These are phyloP conservation scores for Bombus balteatus DNA, from an alignment of 1,140 invertebrate genomes.

Conservation along the genomic window DNA sequence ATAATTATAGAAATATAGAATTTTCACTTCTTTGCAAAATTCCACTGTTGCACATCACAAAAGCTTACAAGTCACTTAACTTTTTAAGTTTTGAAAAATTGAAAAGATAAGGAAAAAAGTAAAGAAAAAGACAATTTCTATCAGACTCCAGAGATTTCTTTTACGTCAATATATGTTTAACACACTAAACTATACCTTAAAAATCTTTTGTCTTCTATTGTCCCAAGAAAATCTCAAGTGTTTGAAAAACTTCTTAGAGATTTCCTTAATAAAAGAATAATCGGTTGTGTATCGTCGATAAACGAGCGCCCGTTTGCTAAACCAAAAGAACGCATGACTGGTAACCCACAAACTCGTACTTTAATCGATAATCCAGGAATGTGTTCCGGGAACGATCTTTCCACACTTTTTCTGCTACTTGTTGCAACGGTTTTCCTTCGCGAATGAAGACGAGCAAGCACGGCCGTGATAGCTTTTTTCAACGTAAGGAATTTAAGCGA, in stretches of 20 bases:
- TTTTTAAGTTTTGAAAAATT: background rate
- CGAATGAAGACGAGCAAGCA: background rate
- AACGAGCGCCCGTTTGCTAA: background rate
- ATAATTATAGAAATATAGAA: background rate
- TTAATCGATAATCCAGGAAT: constrained; percentile 4
- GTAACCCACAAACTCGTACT: background rate
- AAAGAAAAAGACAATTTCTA: background rate
- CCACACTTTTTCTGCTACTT: background rate
- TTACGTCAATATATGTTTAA: background rate
- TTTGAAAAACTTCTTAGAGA: background rate
- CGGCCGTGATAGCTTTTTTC: background rate
- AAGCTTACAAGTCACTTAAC: no score
- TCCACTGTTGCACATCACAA: background rate
- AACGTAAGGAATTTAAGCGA: background rate
- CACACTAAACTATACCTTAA: background rate
- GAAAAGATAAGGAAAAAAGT: background rate
- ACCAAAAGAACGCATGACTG: background rate
- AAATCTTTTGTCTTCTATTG: background rate
- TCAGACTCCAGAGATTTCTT: background rate
- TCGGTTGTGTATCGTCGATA: background rate
- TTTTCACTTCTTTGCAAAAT: background rate
- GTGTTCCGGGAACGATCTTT: constrained; percentile 12
- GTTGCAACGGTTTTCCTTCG: constrained; percentile 2
- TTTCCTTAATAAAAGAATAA: background rate
- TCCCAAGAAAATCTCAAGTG: background rate